phyloP scores from a whole-genome alignment of 2,888 invertebrate species.

The Ectemnius lituratus region DNA sequence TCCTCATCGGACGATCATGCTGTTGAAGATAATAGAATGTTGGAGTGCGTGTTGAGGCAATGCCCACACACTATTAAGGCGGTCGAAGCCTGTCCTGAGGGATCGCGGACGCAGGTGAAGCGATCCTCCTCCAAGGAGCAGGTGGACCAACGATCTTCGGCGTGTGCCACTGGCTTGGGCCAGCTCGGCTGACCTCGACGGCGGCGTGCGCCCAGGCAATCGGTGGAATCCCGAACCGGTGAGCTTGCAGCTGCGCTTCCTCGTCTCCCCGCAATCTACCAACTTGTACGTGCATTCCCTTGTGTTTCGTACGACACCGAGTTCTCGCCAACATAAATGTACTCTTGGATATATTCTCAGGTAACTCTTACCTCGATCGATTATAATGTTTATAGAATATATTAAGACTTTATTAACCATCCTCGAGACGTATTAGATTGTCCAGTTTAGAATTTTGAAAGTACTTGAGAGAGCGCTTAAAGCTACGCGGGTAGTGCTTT shows the following conservation, averaged over 20 bases:
- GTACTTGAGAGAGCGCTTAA: neutral
- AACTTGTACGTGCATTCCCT: neutral
- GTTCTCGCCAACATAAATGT: too few species aligned
- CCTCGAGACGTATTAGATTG: too few species aligned
- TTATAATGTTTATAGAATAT: too few species aligned
- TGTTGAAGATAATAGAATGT: neutral
- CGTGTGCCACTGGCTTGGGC: constrained; percentile 43
- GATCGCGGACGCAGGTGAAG: constrained; percentile 72
- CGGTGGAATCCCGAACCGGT: constrained; percentile 48
- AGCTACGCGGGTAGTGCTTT: neutral
- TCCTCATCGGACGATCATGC: too few species aligned
- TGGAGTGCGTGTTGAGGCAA: neutral
- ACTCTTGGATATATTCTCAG: too few species aligned
- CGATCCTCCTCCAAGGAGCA: constrained; percentile 62
- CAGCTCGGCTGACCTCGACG: constrained; percentile 63
- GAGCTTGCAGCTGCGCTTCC: constrained; percentile 67
- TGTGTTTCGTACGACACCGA: too few species aligned
- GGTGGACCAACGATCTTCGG: constrained; percentile 72
- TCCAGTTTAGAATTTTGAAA: too few species aligned
- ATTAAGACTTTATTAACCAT: too few species aligned
- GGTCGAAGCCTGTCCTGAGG: neutral
- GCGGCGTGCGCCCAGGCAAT: constrained; percentile 32
- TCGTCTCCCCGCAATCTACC: constrained; percentile 38
- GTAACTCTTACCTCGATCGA: too few species aligned
- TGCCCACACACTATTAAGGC: neutral